Conservation (phyloP, 2,888 invertebrate species). For the Ormia ochracea region DNA sequence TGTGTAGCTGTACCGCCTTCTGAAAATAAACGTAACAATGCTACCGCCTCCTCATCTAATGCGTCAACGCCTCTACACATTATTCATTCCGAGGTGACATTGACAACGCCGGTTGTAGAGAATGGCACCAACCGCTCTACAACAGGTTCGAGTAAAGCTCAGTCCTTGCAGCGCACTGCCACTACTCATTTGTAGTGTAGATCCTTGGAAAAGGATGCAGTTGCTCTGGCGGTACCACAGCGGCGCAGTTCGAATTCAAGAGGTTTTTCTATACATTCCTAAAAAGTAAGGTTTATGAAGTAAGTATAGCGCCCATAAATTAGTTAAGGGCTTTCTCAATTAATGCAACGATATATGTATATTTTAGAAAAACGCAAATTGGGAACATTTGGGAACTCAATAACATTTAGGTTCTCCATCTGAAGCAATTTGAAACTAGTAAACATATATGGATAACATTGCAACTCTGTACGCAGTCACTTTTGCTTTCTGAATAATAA, state of each 20-base stretch:
- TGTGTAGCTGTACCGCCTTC: slow-evolving; percentile 74
- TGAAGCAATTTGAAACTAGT: too few species aligned
- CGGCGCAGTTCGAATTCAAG: slow-evolving; percentile 74
- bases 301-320: too few species aligned
- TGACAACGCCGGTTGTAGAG: slow-evolving; percentile 61
- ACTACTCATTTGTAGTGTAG: slow-evolving; percentile 69
- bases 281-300: too few species aligned
- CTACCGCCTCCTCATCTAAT: slow-evolving; percentile 39
- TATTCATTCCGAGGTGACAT: slow-evolving; percentile 65
- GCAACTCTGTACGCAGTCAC: too few species aligned
- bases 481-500: too few species aligned
- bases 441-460: too few species aligned
- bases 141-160: slow-evolving; percentile 60
- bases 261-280: too few species aligned
- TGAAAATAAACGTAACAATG: slow-evolving; percentile 68
- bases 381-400: too few species aligned
- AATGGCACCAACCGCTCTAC: slow-evolving; percentile 42
- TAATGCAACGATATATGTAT: too few species aligned
- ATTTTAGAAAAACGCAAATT: too few species aligned
- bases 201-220: slow-evolving; percentile 68
- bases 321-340: too few species aligned
- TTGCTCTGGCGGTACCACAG: slow-evolving; percentile 62
- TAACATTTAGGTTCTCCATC: too few species aligned
- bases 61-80: slow-evolving; percentile 63
- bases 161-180: slow-evolving; percentile 69